Conservation (phyloP, 2,113 vertebrate species). For the Picathartes gymnocephalus region DNA sequence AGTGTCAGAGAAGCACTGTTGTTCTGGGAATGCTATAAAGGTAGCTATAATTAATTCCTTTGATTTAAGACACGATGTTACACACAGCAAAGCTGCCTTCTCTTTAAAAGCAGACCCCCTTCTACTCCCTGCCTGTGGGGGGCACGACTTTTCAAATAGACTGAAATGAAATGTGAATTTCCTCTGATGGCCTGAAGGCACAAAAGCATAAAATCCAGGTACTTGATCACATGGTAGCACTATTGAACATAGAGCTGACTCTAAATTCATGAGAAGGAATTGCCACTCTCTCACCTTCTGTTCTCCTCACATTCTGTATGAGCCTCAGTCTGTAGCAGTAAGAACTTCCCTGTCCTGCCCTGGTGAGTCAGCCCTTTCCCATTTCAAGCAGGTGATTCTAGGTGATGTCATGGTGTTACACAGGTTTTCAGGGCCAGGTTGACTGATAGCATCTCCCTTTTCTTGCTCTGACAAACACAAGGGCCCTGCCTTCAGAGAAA, state of each 20-base stretch:
- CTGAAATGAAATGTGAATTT: background rate
- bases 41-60: background rate
- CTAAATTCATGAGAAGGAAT: background rate
- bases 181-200: background rate
- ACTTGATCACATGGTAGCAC: background rate
- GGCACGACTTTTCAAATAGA: background rate
- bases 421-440: background rate
- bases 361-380: background rate
- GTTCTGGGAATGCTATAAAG: background rate
- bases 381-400: background rate
- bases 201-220: background rate
- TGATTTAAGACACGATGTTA: background rate
- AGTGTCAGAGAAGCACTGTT: background rate
- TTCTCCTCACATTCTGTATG: background rate
- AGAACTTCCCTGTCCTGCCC: background rate
- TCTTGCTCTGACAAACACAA: constrained; percentile 10
- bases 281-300: background rate
- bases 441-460: constrained; percentile 1
- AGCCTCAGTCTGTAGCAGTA: background rate
- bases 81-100: background rate
- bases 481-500: constrained; percentile 13
- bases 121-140: background rate
- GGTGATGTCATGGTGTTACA: constrained; percentile 9
- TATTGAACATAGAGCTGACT: background rate
- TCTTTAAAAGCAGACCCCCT: background rate